Evolutionary conservation across 2,113 vertebrate genomes (phyloP).

Genomic region (Arenaria interpres): DNA sequence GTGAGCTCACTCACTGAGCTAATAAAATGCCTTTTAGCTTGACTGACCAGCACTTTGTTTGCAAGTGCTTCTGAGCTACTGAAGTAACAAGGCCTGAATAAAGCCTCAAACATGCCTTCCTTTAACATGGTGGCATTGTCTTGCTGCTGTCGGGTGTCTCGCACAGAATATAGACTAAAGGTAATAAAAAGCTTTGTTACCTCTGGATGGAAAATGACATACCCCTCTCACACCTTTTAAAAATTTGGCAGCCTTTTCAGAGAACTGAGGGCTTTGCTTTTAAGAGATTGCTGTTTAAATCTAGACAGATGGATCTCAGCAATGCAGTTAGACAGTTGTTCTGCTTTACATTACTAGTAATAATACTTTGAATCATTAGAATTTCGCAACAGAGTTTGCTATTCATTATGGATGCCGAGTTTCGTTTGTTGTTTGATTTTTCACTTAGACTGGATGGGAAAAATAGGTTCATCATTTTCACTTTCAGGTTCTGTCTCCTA

Average conservation of each 20-base stretch:
- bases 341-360: conserved; percentile 19
- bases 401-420: conserved; percentile 7
- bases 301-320: conserved; percentile 17
- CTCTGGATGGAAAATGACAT: neutral
- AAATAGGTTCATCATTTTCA: conserved; percentile 45
- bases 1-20: neutral
- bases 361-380: conserved; percentile 42
- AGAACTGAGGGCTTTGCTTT: neutral
- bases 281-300: conserved; percentile 14
- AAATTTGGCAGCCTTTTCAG: neutral
- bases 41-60: neutral
- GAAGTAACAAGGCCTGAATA: neutral
- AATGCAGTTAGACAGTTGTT: conserved; percentile 13
- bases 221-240: neutral
- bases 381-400: conserved; percentile 36
- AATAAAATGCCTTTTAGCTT: neutral
- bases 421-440: conserved; percentile 42
- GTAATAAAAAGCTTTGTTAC: neutral
- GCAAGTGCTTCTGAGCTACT: neutral
- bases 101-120: neutral
- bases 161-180: neutral
- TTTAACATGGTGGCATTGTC: neutral
- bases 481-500: conserved; percentile 20
- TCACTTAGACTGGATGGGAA: conserved; percentile 20
- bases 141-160: neutral